Conservation (phyloP, 2,797 vertebrate species). For the Pangasius sanitwongsei region DNA sequence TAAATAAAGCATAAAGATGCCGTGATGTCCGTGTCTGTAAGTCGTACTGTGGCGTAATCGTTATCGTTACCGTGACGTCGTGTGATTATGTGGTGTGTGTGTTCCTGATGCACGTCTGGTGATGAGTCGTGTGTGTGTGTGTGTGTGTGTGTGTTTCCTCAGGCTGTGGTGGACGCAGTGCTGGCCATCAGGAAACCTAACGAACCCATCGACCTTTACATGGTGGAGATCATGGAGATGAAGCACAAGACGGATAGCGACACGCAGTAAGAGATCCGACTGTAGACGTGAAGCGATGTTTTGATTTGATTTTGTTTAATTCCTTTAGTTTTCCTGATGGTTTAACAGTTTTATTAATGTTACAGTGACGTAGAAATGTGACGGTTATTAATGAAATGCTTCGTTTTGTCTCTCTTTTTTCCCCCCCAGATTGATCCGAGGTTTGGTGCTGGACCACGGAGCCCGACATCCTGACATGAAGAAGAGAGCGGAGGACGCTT, state of each 20-base stretch:
- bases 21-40: background rate
- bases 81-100: background rate
- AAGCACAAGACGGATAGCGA: conserved; percentile 97
- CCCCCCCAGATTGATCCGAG: conserved; percentile 84
- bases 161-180: conserved; percentile 97
- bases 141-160: conserved; percentile 18
- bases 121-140: background rate
- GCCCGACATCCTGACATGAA: conserved; percentile 98
- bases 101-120: background rate
- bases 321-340: background rate
- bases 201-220: conserved; percentile 92
- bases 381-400: background rate
- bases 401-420: background rate
- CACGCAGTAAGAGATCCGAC: conserved; percentile 81
- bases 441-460: conserved; percentile 94
- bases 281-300: background rate
- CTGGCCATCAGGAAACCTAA: conserved; percentile 84
- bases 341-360: background rate
- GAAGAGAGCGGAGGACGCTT: conserved; percentile 93
- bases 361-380: background rate
- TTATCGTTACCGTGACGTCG: too few relatives aligned
- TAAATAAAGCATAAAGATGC: background rate
- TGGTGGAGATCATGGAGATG: conserved; percentile 99
- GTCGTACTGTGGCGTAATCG: background rate
- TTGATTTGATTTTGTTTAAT: background rate